Evolutionary conservation across 2,113 vertebrate species (phyloP), one percentile per base, ranked within the genome.

Genomic region (Oncorhynchus tshawytscha): DNA sequence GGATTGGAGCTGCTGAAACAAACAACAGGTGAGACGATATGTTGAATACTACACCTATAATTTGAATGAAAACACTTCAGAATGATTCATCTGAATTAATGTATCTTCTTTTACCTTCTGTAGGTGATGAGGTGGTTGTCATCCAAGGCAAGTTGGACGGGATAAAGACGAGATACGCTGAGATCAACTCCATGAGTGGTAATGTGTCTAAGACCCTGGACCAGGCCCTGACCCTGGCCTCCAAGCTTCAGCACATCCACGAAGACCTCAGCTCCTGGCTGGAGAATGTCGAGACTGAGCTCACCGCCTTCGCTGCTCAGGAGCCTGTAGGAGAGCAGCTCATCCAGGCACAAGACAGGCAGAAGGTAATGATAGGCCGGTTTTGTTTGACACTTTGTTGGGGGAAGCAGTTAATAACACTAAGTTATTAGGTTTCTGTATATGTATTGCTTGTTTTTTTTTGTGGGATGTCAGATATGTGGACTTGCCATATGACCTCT

Each of bases 141-240:
- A 96, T 99, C 89, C 98, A 99, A 91, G 96, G 97, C 84, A 99
- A 98, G 87, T 90, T 99, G 84, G 97, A 99, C 77, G 95, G 95
- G 79, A 98, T 99, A 87, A 99, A 99, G 94, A 88, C 91, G 0
- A 95, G 96, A 76, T 99, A 99, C 81, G 94, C 92, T 82, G 97
- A 99, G 75, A 98, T 99, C 78, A 95, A 87, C 29, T 91, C 94
- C 12, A 81, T 97, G 90, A 96, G 97, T 83, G 81, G 86, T 18
- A 90, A 92, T 1, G 96, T 97, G 20, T 89, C 94, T 72, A 95
- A 94, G 87, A 96, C 93, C 12, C 86, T 99, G 82, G 95, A 97
- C 22, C 93, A 92, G 76, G 96, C 95, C 5, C 91, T 95, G 73
- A 88, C 93, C 87, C 95, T 99, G 24, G 94, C 98, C 0, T 80